Evolutionary conservation across 2,888 invertebrate genomes (phyloP), one percentile per base, ranked within the genome.

Genomic region (Eucera pruinosa): DNA sequence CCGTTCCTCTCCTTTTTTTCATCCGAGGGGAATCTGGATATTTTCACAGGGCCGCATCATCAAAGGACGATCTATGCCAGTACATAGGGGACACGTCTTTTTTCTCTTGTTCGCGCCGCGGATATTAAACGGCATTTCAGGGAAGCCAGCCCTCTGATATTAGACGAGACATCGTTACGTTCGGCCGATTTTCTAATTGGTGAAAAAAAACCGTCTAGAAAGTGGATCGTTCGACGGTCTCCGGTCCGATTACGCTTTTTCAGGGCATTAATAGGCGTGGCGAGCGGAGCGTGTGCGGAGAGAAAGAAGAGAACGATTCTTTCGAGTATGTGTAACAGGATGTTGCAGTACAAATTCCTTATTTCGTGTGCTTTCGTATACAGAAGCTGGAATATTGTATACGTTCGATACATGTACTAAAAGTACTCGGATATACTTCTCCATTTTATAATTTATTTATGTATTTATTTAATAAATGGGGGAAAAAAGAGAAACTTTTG

Each of bases 111-210:
- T 52, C 41, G n/a, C 65, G 36, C 45, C 66, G 45, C 54, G 72
- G 71, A 76, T 76, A 73, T 80, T 85, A 85, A 84, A 80, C 47
- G 71, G 68, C 66, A 68, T 20, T 83, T 81, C 83, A 77, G 27
- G 45, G 81, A 84, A 83, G 68, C 60, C 73, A 15, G 9, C 55
- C 55, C 71, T 66, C 60, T 45, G 58, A 67, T 62, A 73, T 77
- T 81, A 83, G 77, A 68, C 47, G 33, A 54, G 71, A 50, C 57
- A 23, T 70, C 80, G 65, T 74, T 72, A 61, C 76, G 69, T 67
- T 61, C 41, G 50, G 27, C 43, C 39, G 62, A 52, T 62, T 71
- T 68, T 76, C 67, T 68, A 73, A 66, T 80, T 64, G 48, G 57
- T 43, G 13, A 50, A 65, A 65, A 54, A 61, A 57, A 23, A 54